Percentiles rank a stretch among this genome's conserved stretches.
These are phyloP conservation scores for Zelostemma sp. DNA, from an alignment of 1,140 invertebrate species.

Conservation along the genomic window DNA sequence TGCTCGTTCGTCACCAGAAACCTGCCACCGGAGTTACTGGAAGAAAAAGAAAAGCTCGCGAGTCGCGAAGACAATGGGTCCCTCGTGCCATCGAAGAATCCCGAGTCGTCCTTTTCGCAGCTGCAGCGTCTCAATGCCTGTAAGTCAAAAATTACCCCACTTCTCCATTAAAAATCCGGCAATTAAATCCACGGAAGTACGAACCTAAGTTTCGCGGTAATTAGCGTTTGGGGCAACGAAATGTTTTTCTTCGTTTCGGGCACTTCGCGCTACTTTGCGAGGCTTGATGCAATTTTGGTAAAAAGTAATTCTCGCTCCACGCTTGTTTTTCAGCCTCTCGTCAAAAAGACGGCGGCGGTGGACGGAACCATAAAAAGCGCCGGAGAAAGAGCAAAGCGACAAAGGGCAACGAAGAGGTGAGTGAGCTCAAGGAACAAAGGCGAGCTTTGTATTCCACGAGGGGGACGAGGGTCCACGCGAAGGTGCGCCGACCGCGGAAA, in stretches of 20 bases:
- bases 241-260: no score
- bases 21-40: constrained; percentile 53
- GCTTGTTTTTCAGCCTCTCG: constrained; percentile 17
- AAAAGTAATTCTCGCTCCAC: no score
- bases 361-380: constrained; percentile 43
- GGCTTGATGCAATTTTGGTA: no score
- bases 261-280: no score
- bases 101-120: constrained; percentile 36
- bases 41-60: constrained; percentile 48
- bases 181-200: no score
- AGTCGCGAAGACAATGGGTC: constrained; percentile 45
- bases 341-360: constrained; percentile 23
- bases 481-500: constrained; percentile 29
- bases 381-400: constrained; percentile 37
- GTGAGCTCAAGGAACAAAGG: constrained; percentile 35
- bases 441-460: constrained; percentile 25
- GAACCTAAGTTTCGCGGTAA: no score
- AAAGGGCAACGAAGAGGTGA: constrained; percentile 14
- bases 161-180: constrained; percentile 9
- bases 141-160: constrained; percentile 26
- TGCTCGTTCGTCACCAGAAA: constrained; percentile 61
- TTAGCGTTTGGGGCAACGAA: no score
- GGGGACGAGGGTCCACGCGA: constrained; percentile 15
- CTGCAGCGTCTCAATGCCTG: constrained; percentile 28
- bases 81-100: constrained; percentile 37